A percentile compares a stretch with the other conserved stretches of the same genome.
Conservation (phyloP, 2,797 vertebrate species). For the Geotrypetes seraphini region DNA sequence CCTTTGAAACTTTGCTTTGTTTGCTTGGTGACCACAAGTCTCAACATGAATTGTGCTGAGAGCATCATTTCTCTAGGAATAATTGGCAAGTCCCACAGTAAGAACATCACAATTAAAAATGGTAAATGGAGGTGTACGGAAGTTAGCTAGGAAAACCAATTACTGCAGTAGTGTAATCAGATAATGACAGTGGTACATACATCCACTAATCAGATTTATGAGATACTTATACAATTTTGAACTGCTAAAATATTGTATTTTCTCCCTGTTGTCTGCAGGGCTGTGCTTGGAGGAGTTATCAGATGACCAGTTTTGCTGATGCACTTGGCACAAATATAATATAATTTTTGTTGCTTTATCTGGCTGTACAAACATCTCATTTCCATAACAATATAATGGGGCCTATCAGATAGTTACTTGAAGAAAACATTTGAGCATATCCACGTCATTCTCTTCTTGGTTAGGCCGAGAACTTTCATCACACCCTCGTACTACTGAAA, state of each 20-base stretch:
- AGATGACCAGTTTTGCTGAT: neutral
- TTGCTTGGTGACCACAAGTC: too few species aligned
- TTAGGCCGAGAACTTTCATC: too few species aligned
- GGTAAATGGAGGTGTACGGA: slow-evolving; percentile 8
- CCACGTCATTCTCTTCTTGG: too few species aligned
- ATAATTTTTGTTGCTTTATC: too few species aligned
- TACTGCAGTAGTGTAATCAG: neutral
- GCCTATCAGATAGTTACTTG: too few species aligned
- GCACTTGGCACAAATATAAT: too few species aligned
- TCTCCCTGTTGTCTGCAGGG: too few species aligned
- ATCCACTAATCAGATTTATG: neutral
- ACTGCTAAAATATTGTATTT: neutral
- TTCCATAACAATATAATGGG: too few species aligned
- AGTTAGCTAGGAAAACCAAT: slow-evolving; percentile 4
- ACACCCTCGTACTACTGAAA: too few species aligned
- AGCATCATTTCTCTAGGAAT: neutral
- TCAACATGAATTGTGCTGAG: neutral
- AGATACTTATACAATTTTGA: neutral
- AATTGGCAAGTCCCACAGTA: fast-evolving
- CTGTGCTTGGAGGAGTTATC: neutral
- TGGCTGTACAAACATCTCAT: too few species aligned
- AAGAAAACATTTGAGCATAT: too few species aligned
- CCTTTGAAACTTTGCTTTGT: too few species aligned
- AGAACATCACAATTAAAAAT: neutral
- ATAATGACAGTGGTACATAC: neutral